Conservation (phyloP, 2,888 invertebrate genomes). For the Leucania comma region DNA sequence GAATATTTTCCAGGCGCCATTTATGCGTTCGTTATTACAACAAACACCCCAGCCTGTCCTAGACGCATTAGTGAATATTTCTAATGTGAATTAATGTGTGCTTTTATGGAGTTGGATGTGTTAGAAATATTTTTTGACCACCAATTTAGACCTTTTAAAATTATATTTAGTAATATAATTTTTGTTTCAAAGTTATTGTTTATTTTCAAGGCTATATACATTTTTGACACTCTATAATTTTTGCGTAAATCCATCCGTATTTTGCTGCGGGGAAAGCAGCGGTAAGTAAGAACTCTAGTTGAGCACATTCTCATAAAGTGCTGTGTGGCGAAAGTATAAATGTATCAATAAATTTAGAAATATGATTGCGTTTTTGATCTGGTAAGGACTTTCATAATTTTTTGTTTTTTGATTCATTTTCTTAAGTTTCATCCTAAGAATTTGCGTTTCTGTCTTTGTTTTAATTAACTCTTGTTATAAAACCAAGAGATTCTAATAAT, state of each 20-base stretch:
- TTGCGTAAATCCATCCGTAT: constrained; percentile 3
- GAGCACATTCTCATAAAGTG: neutral
- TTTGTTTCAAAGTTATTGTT: neutral
- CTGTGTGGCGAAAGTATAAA: neutral
- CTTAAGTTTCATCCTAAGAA: constrained; percentile 6
- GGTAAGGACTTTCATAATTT: neutral
- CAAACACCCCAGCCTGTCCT: constrained; percentile 1
- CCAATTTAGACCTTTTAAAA: neutral
- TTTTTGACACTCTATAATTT: constrained; percentile 2
- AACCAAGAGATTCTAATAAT: neutral
- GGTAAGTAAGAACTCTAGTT: no score
- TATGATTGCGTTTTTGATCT: neutral
- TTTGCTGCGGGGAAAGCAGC: constrained; percentile 8
- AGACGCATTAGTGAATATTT: constrained; percentile 13
- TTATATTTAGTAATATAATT: neutral
- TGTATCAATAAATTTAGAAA: neutral
- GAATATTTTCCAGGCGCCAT: constrained; percentile 6
- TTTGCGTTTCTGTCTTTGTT: neutral
- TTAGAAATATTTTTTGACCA: neutral
- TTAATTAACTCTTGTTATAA: neutral
- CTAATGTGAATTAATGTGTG: neutral
- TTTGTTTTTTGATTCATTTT: no score
- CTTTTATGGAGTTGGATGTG: neutral
- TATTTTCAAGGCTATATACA: neutral
- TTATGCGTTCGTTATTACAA: constrained; percentile 4